Conservation (phyloP, 2,797 vertebrate genomes). For the Rhadinocentrus ornatus region DNA sequence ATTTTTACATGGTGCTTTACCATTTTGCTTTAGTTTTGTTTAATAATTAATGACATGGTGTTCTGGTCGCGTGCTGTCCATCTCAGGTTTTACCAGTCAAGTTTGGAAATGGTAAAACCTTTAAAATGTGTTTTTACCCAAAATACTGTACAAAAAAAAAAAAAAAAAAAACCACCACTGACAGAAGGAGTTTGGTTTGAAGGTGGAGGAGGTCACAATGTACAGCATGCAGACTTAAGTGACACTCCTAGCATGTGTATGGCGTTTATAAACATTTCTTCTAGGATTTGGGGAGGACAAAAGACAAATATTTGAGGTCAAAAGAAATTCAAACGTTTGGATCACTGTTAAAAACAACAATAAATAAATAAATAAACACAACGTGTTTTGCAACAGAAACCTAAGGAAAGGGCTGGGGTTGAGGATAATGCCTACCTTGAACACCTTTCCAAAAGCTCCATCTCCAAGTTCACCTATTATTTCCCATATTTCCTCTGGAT, state of each 20-base stretch:
- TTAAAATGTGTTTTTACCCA: too few species aligned
- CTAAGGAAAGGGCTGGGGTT: neutral
- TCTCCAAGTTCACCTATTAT: conserved; percentile 96
- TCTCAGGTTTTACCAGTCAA: too few species aligned
- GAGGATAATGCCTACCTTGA: conserved; percentile 86
- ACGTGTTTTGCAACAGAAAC: neutral
- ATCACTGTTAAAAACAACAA: neutral
- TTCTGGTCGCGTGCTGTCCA: too few species aligned
- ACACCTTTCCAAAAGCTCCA: conserved; percentile 97
- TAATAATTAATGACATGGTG: neutral
- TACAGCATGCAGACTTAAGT: too few species aligned
- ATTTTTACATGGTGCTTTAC: neutral
- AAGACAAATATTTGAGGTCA: too few species aligned
- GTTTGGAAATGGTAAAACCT: too few species aligned
- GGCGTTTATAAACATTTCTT: too few species aligned
- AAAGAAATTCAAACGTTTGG: too few species aligned
- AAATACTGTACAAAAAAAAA: neutral
- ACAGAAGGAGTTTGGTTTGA: neutral
- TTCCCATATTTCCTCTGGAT: conserved; percentile 96
- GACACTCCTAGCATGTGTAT: neutral
- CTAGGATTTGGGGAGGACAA: too few species aligned
- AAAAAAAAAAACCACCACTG: neutral
- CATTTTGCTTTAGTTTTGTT: neutral
- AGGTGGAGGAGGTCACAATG: neutral
- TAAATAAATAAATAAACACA: neutral